Percentiles rank a stretch among this genome's conserved stretches.
Evolutionary conservation across 2,888 invertebrate species (phyloP).

Genomic region (Agrotis exclamationis): DNA sequence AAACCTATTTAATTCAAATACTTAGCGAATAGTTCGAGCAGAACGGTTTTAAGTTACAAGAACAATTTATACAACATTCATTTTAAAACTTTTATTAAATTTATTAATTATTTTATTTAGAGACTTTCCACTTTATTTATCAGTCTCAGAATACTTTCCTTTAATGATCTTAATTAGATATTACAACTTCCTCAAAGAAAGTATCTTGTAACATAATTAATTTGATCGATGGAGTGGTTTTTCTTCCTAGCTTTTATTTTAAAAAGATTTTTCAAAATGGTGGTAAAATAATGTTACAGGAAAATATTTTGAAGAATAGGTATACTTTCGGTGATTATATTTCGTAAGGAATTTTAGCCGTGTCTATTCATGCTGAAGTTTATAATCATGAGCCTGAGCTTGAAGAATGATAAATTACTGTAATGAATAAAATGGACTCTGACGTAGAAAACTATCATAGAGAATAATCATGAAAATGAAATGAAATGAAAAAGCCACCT

Average conservation of each 20-base stretch:
- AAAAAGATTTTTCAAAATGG: constrained; percentile 39
- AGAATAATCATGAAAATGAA: too few relatives aligned
- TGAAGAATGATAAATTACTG: too few relatives aligned
- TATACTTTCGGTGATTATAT: constrained; percentile 10
- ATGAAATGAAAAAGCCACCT: too few relatives aligned
- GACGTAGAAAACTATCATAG: too few relatives aligned
- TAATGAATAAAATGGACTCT: too few relatives aligned
- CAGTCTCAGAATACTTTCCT: constrained; percentile 36
- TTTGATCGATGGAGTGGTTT: constrained; percentile 65
- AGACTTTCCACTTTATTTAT: constrained; percentile 26
- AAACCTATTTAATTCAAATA: constrained; percentile 35
- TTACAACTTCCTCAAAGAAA: constrained; percentile 60
- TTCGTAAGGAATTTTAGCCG: constrained; percentile 3
- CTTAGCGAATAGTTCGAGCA: constrained; percentile 43
- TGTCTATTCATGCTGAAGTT: neutral
- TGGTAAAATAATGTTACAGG: constrained; percentile 19
- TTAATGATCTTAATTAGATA: constrained; percentile 58
- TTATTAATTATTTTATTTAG: constrained; percentile 17
- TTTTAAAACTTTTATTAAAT: constrained; percentile 10
- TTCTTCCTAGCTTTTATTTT: constrained; percentile 33
- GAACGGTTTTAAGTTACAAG: constrained; percentile 25
- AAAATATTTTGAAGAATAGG: constrained; percentile 16
- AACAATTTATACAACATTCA: constrained; percentile 21
- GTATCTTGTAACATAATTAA: constrained; percentile 65
- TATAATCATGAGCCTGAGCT: constrained; percentile 1